These are phyloP conservation scores for Drosophila cracens DNA, from an alignment of 2,888 invertebrate genomes.

Conservation along the genomic window DNA sequence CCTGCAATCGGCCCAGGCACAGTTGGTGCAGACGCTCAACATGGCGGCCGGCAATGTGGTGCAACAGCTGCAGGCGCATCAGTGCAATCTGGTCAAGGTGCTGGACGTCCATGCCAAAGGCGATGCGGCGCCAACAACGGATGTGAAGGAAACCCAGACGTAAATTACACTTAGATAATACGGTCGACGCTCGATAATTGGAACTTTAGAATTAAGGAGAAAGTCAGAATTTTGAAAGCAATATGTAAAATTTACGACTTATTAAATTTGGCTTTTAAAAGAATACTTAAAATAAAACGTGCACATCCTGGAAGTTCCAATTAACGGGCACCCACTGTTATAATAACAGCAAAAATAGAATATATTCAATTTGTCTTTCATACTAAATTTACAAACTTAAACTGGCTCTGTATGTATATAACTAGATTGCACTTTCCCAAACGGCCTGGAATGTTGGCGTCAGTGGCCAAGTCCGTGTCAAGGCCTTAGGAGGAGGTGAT, in stretches of 20 bases:
- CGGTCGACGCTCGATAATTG: not conserved
- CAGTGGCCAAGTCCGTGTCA: conserved; percentile 38
- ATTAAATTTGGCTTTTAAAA: not conserved
- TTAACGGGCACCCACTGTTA: conserved; percentile 2
- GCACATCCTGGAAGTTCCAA: not conserved
- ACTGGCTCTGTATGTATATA: conserved; percentile 41
- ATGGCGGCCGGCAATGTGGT: conserved; percentile 88
- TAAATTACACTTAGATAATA: conserved; percentile 44
- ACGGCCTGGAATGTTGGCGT: conserved; percentile 82
- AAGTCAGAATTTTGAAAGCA: not conserved
- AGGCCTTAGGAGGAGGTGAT: conserved; percentile 71
- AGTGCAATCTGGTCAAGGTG: conserved; percentile 88
- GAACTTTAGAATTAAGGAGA: not conserved
- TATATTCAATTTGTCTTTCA: conserved; percentile 67
- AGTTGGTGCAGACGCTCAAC: conserved; percentile 89
- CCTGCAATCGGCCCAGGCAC: conserved; percentile 88
- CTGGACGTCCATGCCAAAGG: conserved; percentile 87
- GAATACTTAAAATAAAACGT: not conserved
- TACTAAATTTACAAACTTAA: conserved; percentile 58
- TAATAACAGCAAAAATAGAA: conserved; percentile 51
- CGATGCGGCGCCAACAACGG: conserved; percentile 3
- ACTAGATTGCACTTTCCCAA: conserved; percentile 75
- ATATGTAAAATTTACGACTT: not conserved
- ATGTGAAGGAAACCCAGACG: conserved; percentile 20
- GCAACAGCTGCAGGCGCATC: conserved; percentile 89